Conservation (phyloP, 1,140 invertebrate genomes). For the Sitodiplosis mosellana region DNA sequence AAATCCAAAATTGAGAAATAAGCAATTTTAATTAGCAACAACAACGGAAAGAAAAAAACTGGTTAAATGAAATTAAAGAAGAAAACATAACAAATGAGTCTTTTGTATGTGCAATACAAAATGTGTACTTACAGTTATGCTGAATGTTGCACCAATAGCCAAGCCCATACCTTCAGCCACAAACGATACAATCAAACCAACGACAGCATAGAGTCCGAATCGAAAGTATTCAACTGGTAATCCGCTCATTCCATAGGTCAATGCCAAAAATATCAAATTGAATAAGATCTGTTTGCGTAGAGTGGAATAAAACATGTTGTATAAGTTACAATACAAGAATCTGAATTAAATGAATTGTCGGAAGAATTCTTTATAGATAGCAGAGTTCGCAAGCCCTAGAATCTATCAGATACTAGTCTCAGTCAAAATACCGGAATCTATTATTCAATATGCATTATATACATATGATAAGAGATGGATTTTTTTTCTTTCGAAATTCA, state of each 20-base stretch:
- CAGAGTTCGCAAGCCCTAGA: too few relatives aligned
- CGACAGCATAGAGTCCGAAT: slow-evolving; percentile 32
- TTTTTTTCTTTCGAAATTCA: too few relatives aligned
- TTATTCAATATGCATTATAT: too few relatives aligned
- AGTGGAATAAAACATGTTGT: slow-evolving; percentile 48
- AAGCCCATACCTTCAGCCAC: slow-evolving; percentile 40
- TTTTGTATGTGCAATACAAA: neutral
- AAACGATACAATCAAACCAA: slow-evolving; percentile 35
- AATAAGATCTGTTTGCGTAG: slow-evolving; percentile 38
- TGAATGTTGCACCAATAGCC: slow-evolving; percentile 42
- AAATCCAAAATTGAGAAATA: too few relatives aligned
- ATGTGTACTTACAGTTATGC: slow-evolving; percentile 32
- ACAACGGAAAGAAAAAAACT: slow-evolving; percentile 1
- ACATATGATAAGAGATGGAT: too few relatives aligned
- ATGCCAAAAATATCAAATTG: slow-evolving; percentile 34
- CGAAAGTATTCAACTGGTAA: slow-evolving; percentile 30
- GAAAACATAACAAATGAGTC: slow-evolving; percentile 1
- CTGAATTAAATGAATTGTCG: slow-evolving; percentile 48
- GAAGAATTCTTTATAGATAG: slow-evolving; percentile 48
- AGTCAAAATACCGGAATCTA: too few relatives aligned
- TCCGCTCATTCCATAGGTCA: slow-evolving; percentile 39
- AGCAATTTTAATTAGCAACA: too few relatives aligned
- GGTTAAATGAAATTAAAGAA: slow-evolving; percentile 1
- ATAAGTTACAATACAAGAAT: slow-evolving; percentile 52
- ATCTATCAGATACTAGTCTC: too few relatives aligned